Evolutionary conservation across 92 coral and sea anemone genomes (phyloP).

Genomic region (Epizoanthus rinbou): DNA sequence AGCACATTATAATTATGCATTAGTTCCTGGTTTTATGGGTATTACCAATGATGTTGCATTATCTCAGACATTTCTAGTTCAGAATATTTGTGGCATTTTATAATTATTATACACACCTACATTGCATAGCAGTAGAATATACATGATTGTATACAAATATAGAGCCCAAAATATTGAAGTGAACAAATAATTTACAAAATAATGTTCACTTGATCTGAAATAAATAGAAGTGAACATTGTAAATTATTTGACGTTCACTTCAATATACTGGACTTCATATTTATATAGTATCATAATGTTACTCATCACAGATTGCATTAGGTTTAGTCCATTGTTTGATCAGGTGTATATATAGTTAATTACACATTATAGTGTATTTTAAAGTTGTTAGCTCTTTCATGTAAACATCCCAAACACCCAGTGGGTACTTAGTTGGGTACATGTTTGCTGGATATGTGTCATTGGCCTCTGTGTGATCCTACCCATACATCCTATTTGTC

Average conservation of each 20-base stretch:
- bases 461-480: too few species aligned
- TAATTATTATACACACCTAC: neutral
- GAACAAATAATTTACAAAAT: neutral
- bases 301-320: neutral
- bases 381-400: neutral
- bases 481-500: too few species aligned
- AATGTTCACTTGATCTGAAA: neutral
- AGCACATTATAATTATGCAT: neutral
- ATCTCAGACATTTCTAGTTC: slow-evolving; percentile 8
- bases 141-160: neutral
- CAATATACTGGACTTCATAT: neutral
- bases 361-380: neutral
- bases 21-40: neutral
- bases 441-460: too few species aligned
- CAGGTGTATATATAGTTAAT: neutral
- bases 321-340: neutral
- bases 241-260: neutral
- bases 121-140: neutral
- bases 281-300: neutral
- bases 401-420: neutral
- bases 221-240: slow-evolving; percentile 1
- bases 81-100: neutral
- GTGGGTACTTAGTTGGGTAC: too few species aligned
- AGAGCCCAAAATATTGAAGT: neutral
- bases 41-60: neutral